phyloP scores from a whole-genome alignment of 2,113 vertebrate species.

The Rattus norvegicus region DNA sequence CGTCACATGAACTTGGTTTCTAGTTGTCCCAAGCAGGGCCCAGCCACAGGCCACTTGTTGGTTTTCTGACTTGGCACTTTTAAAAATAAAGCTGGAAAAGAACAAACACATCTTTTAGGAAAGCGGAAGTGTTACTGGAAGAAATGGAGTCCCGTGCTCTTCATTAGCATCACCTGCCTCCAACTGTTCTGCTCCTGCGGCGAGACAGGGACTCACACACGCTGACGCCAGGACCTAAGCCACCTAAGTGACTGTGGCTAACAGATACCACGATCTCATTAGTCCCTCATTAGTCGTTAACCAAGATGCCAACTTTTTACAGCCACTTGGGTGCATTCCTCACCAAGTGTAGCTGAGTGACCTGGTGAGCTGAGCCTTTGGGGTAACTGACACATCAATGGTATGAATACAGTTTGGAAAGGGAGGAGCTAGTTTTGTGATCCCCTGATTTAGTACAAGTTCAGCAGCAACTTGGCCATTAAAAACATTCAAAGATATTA shows the following conservation, averaged over 20 bases:
- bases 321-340: constrained; percentile 50
- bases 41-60: neutral
- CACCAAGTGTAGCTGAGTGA: constrained; percentile 26
- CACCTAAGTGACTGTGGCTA: constrained; percentile 41
- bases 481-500: constrained; percentile 75
- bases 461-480: constrained; percentile 74
- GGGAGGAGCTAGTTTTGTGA: constrained; percentile 69
- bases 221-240: constrained; percentile 8
- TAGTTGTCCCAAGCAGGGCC: constrained; percentile 51
- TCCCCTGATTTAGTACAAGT: constrained; percentile 75
- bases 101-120: constrained; percentile 61
- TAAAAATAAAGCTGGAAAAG: constrained; percentile 72
- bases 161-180: constrained; percentile 34
- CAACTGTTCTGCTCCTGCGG: neutral
- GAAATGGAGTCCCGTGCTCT: constrained; percentile 53
- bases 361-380: constrained; percentile 37
- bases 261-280: constrained; percentile 39
- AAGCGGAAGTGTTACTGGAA: constrained; percentile 48
- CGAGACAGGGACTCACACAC: neutral
- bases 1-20: constrained; percentile 53
- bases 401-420: constrained; percentile 58
- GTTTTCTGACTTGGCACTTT: constrained; percentile 67
- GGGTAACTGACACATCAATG: constrained; percentile 48
- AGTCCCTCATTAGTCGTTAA: constrained; percentile 6
- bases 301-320: constrained; percentile 46